Percentiles rank a stretch among this genome's conserved stretches.
phyloP scores from a whole-genome alignment of 1,140 invertebrate species.

The Heliconius hewitsoni region DNA sequence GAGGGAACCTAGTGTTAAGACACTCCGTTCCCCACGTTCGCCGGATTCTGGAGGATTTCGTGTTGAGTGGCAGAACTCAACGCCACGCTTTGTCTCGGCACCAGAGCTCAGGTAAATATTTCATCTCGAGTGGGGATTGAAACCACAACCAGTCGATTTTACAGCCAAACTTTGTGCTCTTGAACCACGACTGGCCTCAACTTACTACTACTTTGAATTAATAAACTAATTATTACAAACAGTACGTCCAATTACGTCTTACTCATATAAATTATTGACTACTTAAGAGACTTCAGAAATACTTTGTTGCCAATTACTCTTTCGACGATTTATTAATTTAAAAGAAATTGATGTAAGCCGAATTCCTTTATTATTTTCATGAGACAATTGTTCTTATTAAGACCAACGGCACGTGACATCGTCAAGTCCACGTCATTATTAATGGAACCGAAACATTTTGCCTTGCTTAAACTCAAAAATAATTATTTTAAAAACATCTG shows the following conservation, averaged over 20 bases:
- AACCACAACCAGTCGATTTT: too few relatives aligned
- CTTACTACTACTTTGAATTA: neutral
- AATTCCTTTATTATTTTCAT: neutral
- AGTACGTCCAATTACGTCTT: neutral
- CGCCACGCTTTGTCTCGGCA: too few relatives aligned
- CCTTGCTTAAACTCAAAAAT: neutral
- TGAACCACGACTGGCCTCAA: too few relatives aligned
- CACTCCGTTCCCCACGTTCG: too few relatives aligned
- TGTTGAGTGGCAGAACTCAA: too few relatives aligned
- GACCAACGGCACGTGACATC: neutral
- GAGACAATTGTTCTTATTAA: neutral
- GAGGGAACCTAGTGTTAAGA: too few relatives aligned
- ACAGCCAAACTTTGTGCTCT: too few relatives aligned
- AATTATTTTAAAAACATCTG: constrained; percentile 18
- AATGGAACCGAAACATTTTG: constrained; percentile 1
- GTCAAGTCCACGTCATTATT: neutral
- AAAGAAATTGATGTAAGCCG: neutral
- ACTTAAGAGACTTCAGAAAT: neutral
- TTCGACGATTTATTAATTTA: neutral
- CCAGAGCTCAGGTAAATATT: too few relatives aligned
- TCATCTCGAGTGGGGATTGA: too few relatives aligned
- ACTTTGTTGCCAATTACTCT: neutral
- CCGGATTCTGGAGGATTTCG: too few relatives aligned
- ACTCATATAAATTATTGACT: neutral
- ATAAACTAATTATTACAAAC: neutral